Evolutionary conservation across 2,113 vertebrate species (phyloP).

Genomic region (Theropithecus gelada): DNA sequence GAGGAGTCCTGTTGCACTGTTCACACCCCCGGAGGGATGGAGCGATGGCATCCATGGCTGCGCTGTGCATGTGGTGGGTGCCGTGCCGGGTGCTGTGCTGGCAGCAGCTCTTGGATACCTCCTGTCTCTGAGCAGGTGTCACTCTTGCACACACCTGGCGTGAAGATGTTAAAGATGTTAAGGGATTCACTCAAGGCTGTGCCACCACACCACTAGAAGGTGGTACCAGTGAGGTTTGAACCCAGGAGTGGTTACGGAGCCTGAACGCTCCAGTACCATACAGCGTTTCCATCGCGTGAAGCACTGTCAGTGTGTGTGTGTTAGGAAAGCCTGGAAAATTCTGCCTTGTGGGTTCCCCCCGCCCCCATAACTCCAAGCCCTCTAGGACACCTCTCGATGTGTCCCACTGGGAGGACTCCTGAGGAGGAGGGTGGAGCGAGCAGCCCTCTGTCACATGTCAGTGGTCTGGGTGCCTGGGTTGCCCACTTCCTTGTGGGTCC

Average conservation of each 20-base stretch:
- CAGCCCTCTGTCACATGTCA: neutral
- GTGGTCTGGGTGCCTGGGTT: neutral
- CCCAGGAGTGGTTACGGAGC: neutral
- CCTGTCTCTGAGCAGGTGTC: neutral
- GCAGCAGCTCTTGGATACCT: neutral
- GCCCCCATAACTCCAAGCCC: neutral
- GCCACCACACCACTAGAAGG: neutral
- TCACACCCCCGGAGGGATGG: neutral
- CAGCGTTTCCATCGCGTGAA: accelerated
- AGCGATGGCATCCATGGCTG: neutral
- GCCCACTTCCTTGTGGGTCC: accelerated
- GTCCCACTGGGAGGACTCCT: neutral
- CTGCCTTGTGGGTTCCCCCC: too few relatives aligned
- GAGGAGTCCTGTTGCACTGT: neutral
- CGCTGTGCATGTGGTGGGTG: accelerated
- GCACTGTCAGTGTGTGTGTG: accelerated
- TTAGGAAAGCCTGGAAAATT: neutral
- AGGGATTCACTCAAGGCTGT: neutral
- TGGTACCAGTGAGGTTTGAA: neutral
- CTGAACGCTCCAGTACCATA: neutral
- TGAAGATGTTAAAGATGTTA: neutral
- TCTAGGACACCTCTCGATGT: accelerated
- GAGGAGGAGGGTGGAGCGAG: neutral
- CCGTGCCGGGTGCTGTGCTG: accelerated
- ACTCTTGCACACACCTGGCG: neutral